Evolutionary conservation across 2,797 vertebrate genomes (phyloP).

Genomic region (Notamacropus eugenii): DNA sequence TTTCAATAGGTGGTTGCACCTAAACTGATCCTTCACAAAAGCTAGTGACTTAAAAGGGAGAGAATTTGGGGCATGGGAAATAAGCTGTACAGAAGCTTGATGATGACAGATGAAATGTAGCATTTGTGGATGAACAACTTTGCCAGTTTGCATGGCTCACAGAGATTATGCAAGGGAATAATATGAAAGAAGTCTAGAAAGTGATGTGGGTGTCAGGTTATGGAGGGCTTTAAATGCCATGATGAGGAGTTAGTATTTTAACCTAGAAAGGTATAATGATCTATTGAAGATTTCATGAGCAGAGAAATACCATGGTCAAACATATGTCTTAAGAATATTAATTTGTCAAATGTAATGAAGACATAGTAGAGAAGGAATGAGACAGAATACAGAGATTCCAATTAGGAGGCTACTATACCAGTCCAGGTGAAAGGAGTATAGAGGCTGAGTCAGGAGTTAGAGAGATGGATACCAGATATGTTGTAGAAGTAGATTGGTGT

Average conservation of each 20-base stretch:
- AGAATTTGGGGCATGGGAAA: background rate
- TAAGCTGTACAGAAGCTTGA: background rate
- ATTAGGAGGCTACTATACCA: background rate
- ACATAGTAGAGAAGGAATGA: background rate
- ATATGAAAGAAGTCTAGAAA: background rate
- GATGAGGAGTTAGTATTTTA: background rate
- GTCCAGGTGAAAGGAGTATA: background rate
- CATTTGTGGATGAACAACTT: background rate
- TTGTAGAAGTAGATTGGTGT: background rate
- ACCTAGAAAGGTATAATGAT: background rate
- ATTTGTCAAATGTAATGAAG: background rate
- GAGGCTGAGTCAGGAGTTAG: too few species aligned
- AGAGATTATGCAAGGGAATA: background rate
- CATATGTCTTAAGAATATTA: background rate
- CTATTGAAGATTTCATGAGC: background rate
- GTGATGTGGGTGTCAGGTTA: background rate
- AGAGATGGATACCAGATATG: background rate
- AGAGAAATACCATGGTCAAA: background rate
- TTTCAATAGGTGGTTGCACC: background rate
- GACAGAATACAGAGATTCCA: background rate
- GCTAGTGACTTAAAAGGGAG: background rate
- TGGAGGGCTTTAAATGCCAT: background rate
- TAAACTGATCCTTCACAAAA: background rate
- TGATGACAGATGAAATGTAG: background rate
- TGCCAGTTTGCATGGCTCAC: background rate